These are phyloP conservation scores for Drosophila sordidula DNA, from an alignment of 2,888 invertebrate genomes.

Conservation along the genomic window DNA sequence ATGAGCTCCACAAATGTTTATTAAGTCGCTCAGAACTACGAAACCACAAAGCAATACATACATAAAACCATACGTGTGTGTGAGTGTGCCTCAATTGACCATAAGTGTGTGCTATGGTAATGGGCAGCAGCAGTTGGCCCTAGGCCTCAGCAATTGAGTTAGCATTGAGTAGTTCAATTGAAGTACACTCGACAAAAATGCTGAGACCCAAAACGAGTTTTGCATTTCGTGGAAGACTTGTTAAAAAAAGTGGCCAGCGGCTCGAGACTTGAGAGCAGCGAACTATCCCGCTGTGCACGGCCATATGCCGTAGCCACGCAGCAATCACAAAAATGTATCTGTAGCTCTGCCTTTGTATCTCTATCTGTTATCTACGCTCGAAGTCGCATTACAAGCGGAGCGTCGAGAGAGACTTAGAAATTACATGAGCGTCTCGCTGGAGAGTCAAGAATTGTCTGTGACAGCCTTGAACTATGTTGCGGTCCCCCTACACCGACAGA, in stretches of 20 bases:
- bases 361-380: conserved; percentile 34
- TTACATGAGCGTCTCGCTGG: conserved; percentile 18
- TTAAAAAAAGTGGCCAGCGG: conserved; percentile 24
- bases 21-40: conserved; percentile 44
- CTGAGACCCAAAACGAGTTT: conserved; percentile 74
- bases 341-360: conserved; percentile 24
- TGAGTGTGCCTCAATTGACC: conserved; percentile 60
- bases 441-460: neutral
- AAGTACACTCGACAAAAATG: conserved; percentile 66
- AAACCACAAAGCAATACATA: conserved; percentile 22
- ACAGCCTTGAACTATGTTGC: conserved; percentile 53
- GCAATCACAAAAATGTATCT: conserved; percentile 51
- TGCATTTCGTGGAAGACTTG: conserved; percentile 68
- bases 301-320: conserved; percentile 34
- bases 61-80: neutral
- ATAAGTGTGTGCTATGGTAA: conserved; percentile 59
- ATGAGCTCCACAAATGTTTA: conserved; percentile 55
- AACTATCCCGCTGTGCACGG: conserved; percentile 48
- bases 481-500: neutral
- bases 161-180: conserved; percentile 78
- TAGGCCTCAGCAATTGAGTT: conserved; percentile 74
- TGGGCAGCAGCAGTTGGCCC: conserved; percentile 57
- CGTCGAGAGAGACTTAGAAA: conserved; percentile 30
- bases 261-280: conserved; percentile 17
- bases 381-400: conserved; percentile 34